Evolutionary conservation across 2,888 invertebrate species (phyloP), one percentile per base, ranked within the genome.

Genomic region (Heliconius hortense): DNA sequence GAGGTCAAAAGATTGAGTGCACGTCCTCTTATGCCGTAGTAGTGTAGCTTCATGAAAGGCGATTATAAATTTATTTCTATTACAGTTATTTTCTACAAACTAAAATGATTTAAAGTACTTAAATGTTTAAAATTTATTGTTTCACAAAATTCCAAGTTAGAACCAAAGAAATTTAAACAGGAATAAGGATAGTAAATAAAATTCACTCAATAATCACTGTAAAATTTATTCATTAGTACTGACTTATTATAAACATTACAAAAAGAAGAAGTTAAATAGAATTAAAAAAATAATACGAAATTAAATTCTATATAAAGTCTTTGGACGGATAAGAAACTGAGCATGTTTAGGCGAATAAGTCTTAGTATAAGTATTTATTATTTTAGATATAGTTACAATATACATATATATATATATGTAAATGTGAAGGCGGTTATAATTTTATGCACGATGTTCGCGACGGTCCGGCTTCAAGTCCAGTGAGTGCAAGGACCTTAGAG

Each of bases 401-500:
- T 21, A 53, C n/a, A 31, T 31, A 31, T 31, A 35, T 31, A 28
- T 28, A 31, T 35, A 8, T 53, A 77, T 59, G 31, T 74, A 70
- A 80, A 80, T 78, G 74, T 80, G 78, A 78, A 75, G 62, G 74
- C 73, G 64, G 68, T 72, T 75, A 64, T 53, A 43, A 53, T 76
- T 74, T 80, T 89, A 92, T 69, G 91, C 84, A 82, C 87, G 92
- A 78, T 89, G 90, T 77, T 92, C 92, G 78, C 93, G 92, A 81
- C 92, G 85, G 70, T 94, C 94, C 1, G 92, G 92, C 80, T 93
- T 92, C 84, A 94, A 82, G 80, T 96, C 95, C 83, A 96, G 91
- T 73, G 96, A 96, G 82, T 96, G 94, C 69, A 96, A 90, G 79
- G 96, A 96, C 80, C 96, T 93, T 56, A 96, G 93, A 72, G 96